Base-by-base conservation (phyloP, 1,140 invertebrate species). In the Ladona fulva region DNA sequence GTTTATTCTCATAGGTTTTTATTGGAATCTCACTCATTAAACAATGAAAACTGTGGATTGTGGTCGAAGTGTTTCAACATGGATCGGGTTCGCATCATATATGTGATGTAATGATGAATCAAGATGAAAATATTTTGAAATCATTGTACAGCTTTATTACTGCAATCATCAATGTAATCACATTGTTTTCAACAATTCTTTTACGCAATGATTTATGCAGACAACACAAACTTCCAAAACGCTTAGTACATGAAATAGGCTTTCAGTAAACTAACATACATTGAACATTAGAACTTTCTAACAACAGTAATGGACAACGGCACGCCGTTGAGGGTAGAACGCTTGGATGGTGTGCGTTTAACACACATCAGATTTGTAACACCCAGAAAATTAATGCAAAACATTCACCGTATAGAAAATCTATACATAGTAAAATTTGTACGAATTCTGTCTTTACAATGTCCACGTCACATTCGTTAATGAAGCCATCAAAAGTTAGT, bases 331-430 rank as follows among this genome's bases (percentile, higher is more conserved):
- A 52, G 44, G 44, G 19, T 52, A 19, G 19, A 52, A 52, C 44
- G 44, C 44, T 52, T 52, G 16, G n/a, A 66, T 66, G 1, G 14
- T 66, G 52, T 66, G 14, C 52, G 52, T 66, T 19, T 6, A 66
- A 66, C 29, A 37, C 29, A 37, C n/a, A 19, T 66, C 52, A 66
- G n/a, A 66, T 66, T 16, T 66, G 14, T 66, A 66, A 66, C 52
- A 66, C 52, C 52, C 14, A 66, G 52, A 66, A 66, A 66, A 66
- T 66, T 66, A 66, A 22, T 66, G 14, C 52, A 66, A 66, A 66
- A 66, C 52, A 66, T 22, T 66, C 52, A 66, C 52, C n/a, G 52
- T 66, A 66, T 66, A 66, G 52, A 66, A 66, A 66, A 66, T 66
- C 52, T 66, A 66, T 66, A 66, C 52, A 66, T 66, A 19, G 5